Conservation (phyloP, 1,140 invertebrate genomes). For the Drusus annulatus region DNA sequence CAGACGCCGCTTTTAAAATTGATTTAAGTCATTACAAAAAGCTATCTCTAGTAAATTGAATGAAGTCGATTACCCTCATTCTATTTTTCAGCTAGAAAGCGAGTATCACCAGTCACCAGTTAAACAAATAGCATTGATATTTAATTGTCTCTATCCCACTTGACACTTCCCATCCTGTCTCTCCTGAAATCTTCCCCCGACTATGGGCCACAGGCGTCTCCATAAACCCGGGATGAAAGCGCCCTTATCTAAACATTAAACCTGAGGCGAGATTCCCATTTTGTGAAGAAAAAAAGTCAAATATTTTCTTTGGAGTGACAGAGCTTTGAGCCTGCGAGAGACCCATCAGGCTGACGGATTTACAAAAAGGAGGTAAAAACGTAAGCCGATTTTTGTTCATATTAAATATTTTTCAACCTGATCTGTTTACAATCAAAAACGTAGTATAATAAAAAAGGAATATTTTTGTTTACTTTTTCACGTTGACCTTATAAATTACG, state of each 20-base stretch:
- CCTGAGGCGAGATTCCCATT: slow-evolving; percentile 9
- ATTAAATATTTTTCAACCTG: too few relatives aligned
- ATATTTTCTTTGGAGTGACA: slow-evolving; percentile 32
- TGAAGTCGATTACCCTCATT: too few relatives aligned
- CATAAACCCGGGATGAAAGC: neutral
- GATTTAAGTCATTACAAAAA: too few relatives aligned
- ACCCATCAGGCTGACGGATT: neutral
- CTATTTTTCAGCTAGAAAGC: too few relatives aligned
- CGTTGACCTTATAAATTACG: too few relatives aligned
- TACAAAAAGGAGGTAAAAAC: neutral
- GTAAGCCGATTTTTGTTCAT: too few relatives aligned
- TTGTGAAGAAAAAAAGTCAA: slow-evolving; percentile 23
- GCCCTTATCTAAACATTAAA: slow-evolving; percentile 13
- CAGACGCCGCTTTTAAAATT: too few relatives aligned
- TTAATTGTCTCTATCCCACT: neutral
- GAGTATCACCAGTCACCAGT: neutral
- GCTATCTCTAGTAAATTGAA: too few relatives aligned
- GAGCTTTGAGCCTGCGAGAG: neutral
- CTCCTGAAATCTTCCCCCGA: neutral
- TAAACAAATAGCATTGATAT: slow-evolving; percentile 20
- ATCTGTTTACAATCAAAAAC: too few relatives aligned
- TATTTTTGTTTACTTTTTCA: too few relatives aligned
- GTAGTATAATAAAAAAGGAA: too few relatives aligned
- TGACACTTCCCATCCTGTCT: neutral
- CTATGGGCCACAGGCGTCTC: too few relatives aligned